These are phyloP conservation scores for Candidula unifasciata DNA, from an alignment of 2,888 invertebrate genomes.

Conservation along the genomic window DNA sequence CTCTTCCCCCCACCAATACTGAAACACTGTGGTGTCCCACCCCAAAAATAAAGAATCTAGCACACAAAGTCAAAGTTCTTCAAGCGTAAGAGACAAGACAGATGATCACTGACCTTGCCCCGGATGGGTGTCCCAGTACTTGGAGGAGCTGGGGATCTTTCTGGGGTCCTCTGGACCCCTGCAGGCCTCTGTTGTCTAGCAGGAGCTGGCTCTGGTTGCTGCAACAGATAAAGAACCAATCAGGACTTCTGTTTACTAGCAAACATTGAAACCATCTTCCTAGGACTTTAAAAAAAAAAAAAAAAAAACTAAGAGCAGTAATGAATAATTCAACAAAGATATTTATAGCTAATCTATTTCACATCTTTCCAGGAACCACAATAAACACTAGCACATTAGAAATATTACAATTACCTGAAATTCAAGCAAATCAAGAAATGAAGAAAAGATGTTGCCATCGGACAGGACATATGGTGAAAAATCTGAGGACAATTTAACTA, in stretches of 20 bases:
- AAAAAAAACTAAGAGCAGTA: too few relatives aligned
- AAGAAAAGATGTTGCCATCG: too few relatives aligned
- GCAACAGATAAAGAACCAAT: not conserved
- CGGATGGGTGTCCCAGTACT: constrained; percentile 54
- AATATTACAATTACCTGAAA: too few relatives aligned
- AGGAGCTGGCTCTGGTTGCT: constrained; percentile 30
- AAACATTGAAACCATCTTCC: too few relatives aligned
- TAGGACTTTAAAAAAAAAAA: too few relatives aligned
- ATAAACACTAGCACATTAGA: too few relatives aligned
- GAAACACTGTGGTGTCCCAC: not conserved
- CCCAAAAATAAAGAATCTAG: not conserved
- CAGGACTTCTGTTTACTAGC: not conserved
- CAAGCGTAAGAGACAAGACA: not conserved
- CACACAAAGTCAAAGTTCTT: not conserved
- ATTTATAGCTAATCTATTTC: too few relatives aligned
- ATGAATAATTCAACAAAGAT: too few relatives aligned
- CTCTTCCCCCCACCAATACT: not conserved
- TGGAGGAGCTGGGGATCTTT: constrained; percentile 50
- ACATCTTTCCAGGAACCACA: too few relatives aligned
- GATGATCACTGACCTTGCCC: constrained; percentile 52
- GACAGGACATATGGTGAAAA: too few relatives aligned
- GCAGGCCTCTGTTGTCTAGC: constrained; percentile 50
- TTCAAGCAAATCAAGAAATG: too few relatives aligned
- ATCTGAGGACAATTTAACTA: too few relatives aligned
- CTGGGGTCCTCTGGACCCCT: constrained; percentile 55